phyloP scores from a whole-genome alignment of 2,113 vertebrate species.

The Chamaetylas fuelleborni region DNA sequence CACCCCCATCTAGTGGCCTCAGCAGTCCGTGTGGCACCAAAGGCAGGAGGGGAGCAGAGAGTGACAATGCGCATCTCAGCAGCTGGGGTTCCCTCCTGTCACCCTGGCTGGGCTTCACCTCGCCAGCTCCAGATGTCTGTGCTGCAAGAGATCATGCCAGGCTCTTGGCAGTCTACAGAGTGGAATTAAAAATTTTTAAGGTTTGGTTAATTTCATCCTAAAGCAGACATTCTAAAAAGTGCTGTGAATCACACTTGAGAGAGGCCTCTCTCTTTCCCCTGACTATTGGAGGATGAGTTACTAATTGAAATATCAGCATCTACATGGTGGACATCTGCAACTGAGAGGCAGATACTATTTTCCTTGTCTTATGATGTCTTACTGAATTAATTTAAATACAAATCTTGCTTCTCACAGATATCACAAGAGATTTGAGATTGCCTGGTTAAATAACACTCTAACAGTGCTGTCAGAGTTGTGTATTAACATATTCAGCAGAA shows the following conservation, averaged over 20 bases:
- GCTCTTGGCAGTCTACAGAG: not conserved
- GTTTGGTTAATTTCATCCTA: not conserved
- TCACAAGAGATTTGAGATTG: not conserved
- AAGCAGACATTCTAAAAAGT: not conserved
- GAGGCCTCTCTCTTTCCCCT: not conserved
- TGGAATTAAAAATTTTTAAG: rapidly evolving
- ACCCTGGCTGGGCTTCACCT: not conserved
- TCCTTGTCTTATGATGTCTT: not conserved
- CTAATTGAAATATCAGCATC: not conserved
- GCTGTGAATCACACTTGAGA: not conserved
- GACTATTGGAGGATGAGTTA: not conserved
- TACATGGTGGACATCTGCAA: not conserved
- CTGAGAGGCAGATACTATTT: not conserved
- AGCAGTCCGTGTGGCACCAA: not conserved
- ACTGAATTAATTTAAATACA: not conserved
- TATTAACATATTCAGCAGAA: not conserved
- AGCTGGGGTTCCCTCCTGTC: not conserved
- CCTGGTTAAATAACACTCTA: not conserved
- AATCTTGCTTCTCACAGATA: not conserved
- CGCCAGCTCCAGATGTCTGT: not conserved
- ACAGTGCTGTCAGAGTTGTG: not conserved
- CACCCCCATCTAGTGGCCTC: constrained; percentile 47
- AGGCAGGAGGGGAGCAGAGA: not conserved
- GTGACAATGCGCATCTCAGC: rapidly evolving
- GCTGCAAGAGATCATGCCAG: rapidly evolving